phyloP scores from a whole-genome alignment of 2,797 vertebrate genomes.

The Micromesistius poutassou region DNA sequence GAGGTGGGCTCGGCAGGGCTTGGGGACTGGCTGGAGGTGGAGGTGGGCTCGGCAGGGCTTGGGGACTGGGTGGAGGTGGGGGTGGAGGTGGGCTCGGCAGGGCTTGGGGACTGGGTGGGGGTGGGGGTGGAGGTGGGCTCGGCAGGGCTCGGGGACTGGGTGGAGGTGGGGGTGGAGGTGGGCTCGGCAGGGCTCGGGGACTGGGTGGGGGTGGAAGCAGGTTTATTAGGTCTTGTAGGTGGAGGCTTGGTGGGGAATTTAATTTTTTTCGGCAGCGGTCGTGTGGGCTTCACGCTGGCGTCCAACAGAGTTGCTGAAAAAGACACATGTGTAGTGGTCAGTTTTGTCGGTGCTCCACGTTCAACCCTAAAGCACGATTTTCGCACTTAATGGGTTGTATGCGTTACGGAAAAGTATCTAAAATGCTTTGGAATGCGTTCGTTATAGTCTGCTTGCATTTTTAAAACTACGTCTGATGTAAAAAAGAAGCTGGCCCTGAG shows the following conservation, averaged over 20 bases:
- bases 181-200: no score
- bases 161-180: no score
- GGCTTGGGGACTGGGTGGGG: no score
- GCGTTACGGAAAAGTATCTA: neutral
- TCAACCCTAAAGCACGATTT: conserved; percentile 17
- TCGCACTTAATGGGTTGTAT: conserved; percentile 11
- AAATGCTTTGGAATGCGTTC: conserved; percentile 36
- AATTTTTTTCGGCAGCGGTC: conserved; percentile 63
- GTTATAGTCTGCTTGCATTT: conserved; percentile 18
- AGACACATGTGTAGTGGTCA: conserved; percentile 32
- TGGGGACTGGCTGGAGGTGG: no score
- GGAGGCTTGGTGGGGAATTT: conserved; percentile 52
- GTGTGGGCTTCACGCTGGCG: conserved; percentile 63
- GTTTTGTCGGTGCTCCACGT: conserved; percentile 8
- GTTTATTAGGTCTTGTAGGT: conserved; percentile 17
- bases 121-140: no score
- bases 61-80: conserved; percentile 14
- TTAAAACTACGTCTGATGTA: conserved; percentile 30
- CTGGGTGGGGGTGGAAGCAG: no score
- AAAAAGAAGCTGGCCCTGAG: conserved; percentile 28
- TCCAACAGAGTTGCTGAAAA: conserved; percentile 71
- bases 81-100: no score
- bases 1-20: neutral
- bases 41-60: conserved; percentile 5
- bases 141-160: no score